Evolutionary conservation across 2,888 invertebrate genomes (phyloP).

Genomic region (Laothoe populi): DNA sequence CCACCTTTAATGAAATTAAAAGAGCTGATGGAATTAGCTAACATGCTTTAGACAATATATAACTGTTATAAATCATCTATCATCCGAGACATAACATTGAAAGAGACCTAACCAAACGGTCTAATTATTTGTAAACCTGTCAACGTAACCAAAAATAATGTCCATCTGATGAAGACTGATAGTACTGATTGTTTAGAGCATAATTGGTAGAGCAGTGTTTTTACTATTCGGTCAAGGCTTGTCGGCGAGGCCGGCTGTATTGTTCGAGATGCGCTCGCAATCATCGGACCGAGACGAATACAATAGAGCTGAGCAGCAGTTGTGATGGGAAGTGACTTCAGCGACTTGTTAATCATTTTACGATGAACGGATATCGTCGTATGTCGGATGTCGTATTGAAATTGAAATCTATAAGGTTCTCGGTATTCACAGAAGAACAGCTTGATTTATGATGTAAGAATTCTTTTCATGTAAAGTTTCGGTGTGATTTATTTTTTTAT

Average conservation of each 20-base stretch:
- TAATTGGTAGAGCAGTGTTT: conserved; percentile 13
- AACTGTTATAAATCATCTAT: background rate
- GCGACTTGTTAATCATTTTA: conserved; percentile 9
- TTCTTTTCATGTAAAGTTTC: too few species aligned
- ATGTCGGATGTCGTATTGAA: background rate
- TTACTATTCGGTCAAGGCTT: conserved; percentile 56
- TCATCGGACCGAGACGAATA: conserved; percentile 47
- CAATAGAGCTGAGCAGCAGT: conserved; percentile 15
- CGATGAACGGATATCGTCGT: background rate
- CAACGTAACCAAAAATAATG: background rate
- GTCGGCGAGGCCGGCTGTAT: conserved; percentile 56
- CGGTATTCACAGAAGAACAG: background rate
- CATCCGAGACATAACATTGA: background rate
- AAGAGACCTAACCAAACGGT: background rate
- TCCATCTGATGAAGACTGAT: conserved; percentile 27
- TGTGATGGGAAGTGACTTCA: background rate
- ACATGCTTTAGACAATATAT: background rate
- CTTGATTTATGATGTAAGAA: background rate
- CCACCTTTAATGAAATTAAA: too few species aligned
- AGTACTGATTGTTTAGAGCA: conserved; percentile 34
- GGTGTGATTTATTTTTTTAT: too few species aligned
- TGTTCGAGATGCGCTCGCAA: conserved; percentile 54
- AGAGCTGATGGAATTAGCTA: background rate
- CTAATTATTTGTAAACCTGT: conserved; percentile 1
- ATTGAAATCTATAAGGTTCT: background rate